phyloP scores from a whole-genome alignment of 2,797 vertebrate species.

The Tiaroga cobitis region DNA sequence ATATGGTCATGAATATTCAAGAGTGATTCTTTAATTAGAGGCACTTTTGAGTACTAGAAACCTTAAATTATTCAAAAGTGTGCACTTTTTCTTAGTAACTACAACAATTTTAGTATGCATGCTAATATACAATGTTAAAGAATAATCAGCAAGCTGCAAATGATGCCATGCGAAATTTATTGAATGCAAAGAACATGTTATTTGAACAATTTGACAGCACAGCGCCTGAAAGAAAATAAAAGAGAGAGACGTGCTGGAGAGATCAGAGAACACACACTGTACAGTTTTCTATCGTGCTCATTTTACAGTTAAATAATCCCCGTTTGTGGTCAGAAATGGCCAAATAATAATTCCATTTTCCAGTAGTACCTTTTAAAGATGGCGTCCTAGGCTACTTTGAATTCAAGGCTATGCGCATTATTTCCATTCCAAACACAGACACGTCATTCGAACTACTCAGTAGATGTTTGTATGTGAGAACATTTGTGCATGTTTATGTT shows the following conservation, averaged over 20 bases:
- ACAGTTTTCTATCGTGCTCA: slow-evolving; percentile 75
- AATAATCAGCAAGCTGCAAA: slow-evolving; percentile 64
- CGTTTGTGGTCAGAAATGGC: slow-evolving; percentile 81
- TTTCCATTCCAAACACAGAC: slow-evolving; percentile 70
- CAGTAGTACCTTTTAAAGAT: slow-evolving; percentile 60
- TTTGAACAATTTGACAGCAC: slow-evolving; percentile 84
- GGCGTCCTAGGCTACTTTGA: slow-evolving; percentile 53
- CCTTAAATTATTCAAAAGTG: not conserved
- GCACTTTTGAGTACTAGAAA: not conserved
- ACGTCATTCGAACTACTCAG: slow-evolving; percentile 75
- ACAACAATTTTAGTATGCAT: not conserved
- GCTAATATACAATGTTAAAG: not conserved
- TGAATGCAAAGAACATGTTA: slow-evolving; percentile 71
- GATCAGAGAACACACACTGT: slow-evolving; percentile 79
- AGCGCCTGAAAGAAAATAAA: slow-evolving; percentile 75
- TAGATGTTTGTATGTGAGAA: slow-evolving; percentile 63
- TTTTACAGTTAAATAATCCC: slow-evolving; percentile 75
- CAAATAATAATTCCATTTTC: slow-evolving; percentile 76
- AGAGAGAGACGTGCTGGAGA: slow-evolving; percentile 76
- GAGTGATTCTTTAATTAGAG: not conserved
- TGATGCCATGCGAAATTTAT: slow-evolving; percentile 83
- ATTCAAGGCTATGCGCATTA: slow-evolving; percentile 54
- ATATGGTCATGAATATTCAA: not conserved
- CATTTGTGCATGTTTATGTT: slow-evolving; percentile 55
- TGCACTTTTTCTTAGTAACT: not conserved